phyloP scores from a whole-genome alignment of 2,888 invertebrate species.

The Marasmarcha lunaedactyla region DNA sequence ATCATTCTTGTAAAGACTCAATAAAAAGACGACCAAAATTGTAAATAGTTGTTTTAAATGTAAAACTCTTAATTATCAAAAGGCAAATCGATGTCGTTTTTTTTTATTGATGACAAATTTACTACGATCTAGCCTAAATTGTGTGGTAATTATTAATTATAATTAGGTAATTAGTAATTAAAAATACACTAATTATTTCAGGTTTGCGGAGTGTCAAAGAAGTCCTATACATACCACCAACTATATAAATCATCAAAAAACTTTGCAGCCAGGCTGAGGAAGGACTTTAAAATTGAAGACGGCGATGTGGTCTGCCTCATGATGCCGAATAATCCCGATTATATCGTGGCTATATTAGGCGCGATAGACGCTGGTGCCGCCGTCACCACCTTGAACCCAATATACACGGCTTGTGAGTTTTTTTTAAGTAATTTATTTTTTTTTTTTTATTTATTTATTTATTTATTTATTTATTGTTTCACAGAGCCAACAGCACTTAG shows the following conservation, averaged over 20 bases:
- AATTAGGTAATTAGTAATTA: too few species aligned
- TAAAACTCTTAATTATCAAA: not conserved
- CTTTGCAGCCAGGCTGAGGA: conserved; percentile 71
- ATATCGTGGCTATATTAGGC: conserved; percentile 71
- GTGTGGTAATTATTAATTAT: too few species aligned
- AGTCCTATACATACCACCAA: conserved; percentile 75
- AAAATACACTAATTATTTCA: too few species aligned
- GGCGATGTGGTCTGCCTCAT: conserved; percentile 76
- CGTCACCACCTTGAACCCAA: conserved; percentile 77
- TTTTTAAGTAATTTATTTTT: conserved; percentile 4
- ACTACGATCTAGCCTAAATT: too few species aligned
- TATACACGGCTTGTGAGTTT: conserved; percentile 74
- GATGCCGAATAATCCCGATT: conserved; percentile 79
- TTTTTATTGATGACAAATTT: too few species aligned
- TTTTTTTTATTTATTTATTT: not conserved
- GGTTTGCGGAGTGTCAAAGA: conserved; percentile 77
- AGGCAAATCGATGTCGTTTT: too few species aligned
- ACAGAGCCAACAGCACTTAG: too few species aligned
- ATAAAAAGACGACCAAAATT: too few species aligned
- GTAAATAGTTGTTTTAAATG: too few species aligned
- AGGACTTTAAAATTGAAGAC: conserved; percentile 67
- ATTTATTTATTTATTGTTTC: not conserved
- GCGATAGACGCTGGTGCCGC: conserved; percentile 73
- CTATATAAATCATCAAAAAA: conserved; percentile 69
- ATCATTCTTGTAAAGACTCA: too few species aligned